Conservation (phyloP, 2,888 invertebrate species). For the Nowickia ferox region DNA sequence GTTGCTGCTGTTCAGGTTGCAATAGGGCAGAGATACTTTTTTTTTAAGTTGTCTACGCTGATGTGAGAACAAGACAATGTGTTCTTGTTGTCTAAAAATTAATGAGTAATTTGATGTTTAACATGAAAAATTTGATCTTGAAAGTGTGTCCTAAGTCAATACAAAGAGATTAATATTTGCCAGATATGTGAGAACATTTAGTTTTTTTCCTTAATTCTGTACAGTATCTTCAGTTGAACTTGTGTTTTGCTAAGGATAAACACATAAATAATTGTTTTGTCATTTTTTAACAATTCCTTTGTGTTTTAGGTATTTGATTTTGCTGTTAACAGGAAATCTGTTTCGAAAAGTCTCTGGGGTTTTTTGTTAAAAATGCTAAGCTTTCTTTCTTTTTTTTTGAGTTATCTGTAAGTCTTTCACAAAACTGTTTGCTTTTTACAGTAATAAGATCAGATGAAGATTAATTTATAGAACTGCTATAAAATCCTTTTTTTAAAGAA, state of each 20-base stretch:
- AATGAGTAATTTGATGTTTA: constrained; percentile 70
- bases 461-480: constrained; percentile 65
- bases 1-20: constrained; percentile 40
- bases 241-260: constrained; percentile 15
- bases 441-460: constrained; percentile 54
- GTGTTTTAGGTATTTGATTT: constrained; percentile 19
- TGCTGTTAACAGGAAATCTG: constrained; percentile 22
- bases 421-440: constrained; percentile 6
- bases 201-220: constrained; percentile 22
- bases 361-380: constrained; percentile 30
- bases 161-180: constrained; percentile 69
- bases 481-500: constrained; percentile 74
- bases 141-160: constrained; percentile 73
- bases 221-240: constrained; percentile 27
- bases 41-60: constrained; percentile 35
- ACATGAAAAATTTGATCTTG: constrained; percentile 70
- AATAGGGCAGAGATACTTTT: constrained; percentile 4
- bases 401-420: background rate
- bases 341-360: constrained; percentile 51
- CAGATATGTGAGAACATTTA: constrained; percentile 69
- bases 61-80: constrained; percentile 57
- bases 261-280: constrained; percentile 56
- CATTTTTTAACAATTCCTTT: constrained; percentile 47
- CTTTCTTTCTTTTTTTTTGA: constrained; percentile 21
- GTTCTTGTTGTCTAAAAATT: constrained; percentile 54